phyloP scores from a whole-genome alignment of 2,888 invertebrate genomes.

The Himalopsyche anomala region DNA sequence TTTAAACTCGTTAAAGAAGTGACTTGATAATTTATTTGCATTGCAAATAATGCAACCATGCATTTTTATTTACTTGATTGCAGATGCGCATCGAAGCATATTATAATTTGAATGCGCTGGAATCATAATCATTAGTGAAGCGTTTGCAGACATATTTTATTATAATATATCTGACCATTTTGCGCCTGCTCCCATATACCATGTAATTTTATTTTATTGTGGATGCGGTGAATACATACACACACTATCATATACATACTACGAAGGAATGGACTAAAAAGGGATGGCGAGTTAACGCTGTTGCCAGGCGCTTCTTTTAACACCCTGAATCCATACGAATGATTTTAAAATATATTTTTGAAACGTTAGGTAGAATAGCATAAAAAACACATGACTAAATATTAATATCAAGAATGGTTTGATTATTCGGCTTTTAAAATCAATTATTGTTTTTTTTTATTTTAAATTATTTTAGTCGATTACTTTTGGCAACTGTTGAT shows the following conservation, averaged over 20 bases:
- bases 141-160: background rate
- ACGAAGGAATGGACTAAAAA: background rate
- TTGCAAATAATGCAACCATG: background rate
- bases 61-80: background rate
- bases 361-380: too few species aligned
- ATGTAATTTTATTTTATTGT: background rate
- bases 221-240: background rate
- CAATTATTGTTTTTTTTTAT: too few species aligned
- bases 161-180: slow-evolving; percentile 1
- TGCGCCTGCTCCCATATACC: background rate
- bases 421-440: too few species aligned
- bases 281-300: background rate
- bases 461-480: too few species aligned
- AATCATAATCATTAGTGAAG: background rate
- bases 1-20: too few species aligned
- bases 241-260: too few species aligned
- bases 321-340: background rate
- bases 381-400: too few species aligned
- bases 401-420: too few species aligned
- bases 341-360: too few species aligned
- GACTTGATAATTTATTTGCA: too few species aligned
- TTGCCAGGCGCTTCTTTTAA: slow-evolving; percentile 20
- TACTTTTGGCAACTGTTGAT: too few species aligned
- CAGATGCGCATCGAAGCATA: slow-evolving; percentile 10
- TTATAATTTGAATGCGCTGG: slow-evolving; percentile 27